Base-by-base conservation (phyloP, 2,888 invertebrate species). In the Scaptodrosophila latifasciaeformis region DNA sequence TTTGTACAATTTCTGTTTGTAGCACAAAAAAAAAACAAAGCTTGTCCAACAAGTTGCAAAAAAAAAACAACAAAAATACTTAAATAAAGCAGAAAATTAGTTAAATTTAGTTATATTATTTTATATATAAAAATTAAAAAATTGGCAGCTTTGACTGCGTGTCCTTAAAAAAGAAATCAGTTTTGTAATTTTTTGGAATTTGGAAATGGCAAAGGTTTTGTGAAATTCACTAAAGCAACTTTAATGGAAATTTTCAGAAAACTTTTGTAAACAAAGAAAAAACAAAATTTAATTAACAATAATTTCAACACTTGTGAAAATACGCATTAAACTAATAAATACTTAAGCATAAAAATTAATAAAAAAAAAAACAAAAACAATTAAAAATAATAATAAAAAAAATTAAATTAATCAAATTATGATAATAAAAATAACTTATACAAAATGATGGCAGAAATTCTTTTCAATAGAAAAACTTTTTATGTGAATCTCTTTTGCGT, bases 81-180 rank as follows among this genome's bases (percentile, higher is more conserved):
- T 39, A 43, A 35, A 24, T 12, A 49, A 44, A 19, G 35, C 59
- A 44, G 62, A 44, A 54, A 60, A 54, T 79, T 74, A 79, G 72
- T 74, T 74, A 71, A 74, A 74, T 74, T 79, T 79, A 71, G 64
- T 74, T 68, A 74, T 60, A 76, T 79, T 72, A 78, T 65, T 68
- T 66, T 75, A 48, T 59, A 66, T 59, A 62, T 54, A 66, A 78
- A 72, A 62, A 43, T 46, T 13, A 17, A 40, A 17, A 44, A 56
- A 55, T 19, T 43, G 45, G 54, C 69, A 57, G 49, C 55, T 37
- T 29, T 17, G 27, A 48, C 43, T 64, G 66, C 55, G 54, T 53
- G 64, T 77, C 59, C 67, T 72, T 72, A 58, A 61, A 61, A 52
- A 35, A 45, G 48, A n/a, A n/a, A n/a, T n/a, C n/a, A n/a, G n/a